Base-by-base conservation (phyloP, 2,797 vertebrate genomes). In the Pseudotriccus pelzelni region DNA sequence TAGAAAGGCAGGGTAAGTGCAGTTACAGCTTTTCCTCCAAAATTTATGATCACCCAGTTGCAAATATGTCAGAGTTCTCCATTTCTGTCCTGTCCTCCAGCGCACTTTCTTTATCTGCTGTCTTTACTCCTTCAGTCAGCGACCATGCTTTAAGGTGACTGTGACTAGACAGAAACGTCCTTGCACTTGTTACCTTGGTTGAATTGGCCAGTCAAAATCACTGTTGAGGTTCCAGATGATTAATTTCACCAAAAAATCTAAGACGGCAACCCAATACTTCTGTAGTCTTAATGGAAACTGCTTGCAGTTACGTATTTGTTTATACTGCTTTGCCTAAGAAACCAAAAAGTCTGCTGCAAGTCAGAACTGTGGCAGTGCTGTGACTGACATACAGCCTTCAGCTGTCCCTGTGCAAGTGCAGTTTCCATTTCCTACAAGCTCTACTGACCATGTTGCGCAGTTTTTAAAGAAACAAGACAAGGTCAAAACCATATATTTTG, bases 21-120 rank as follows among this genome's bases (percentile, higher is more conserved):
- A 50, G 9, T 16, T 50, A 39, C 1, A 5, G 8, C 1, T 52
- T 36, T 52, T 9, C 5, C 2, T 28, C 2, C 2, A 2, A 3
- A 47, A 78, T 17, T 52, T 68, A 21, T 53, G 9, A 28, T 58
- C 20, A 72, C 28, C 8, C 17, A 24, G 5, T n/a, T 63, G 12
- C 23, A 81, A 58, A 25, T 43, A 36, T 8, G 7, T 68, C 47
- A 18, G 72, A 6, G 4, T 86, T 91, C 66, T 90, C 28, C 6
- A 20, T 81, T 85, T 91, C 23, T 66, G 0, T 52, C 20, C 53
- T 75, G 43, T 62, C 27, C 30, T 81, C 28, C 50, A 62, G 22
- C 52, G 67, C 30, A 28, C 27, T 28, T 81, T 70, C 66, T 66
- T 73, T 39, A 14, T 24, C 13, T 46, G 17, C 12, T 78, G 82